A percentile compares a stretch with the other conserved stretches of the same genome.
Evolutionary conservation across 2,797 vertebrate species (phyloP).

Genomic region (Antennarius maculatus): DNA sequence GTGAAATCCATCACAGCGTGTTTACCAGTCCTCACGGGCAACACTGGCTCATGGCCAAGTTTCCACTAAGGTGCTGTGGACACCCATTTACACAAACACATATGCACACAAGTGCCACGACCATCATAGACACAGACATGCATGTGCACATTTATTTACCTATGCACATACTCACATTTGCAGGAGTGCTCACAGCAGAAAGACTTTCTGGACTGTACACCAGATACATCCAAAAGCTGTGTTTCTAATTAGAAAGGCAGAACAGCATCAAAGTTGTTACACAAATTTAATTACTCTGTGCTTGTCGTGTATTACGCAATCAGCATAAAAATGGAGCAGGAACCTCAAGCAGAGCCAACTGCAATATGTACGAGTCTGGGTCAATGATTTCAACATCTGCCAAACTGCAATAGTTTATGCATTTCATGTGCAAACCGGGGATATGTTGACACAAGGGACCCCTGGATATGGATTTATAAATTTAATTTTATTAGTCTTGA

Average conservation of each 20-base stretch:
- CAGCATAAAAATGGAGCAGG: constrained; percentile 22
- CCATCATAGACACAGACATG: constrained; percentile 33
- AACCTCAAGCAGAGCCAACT: constrained; percentile 16
- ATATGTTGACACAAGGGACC: constrained; percentile 11
- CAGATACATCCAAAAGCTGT: background rate
- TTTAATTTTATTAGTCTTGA: constrained; percentile 1
- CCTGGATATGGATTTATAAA: constrained; percentile 9
- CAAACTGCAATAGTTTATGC: constrained; percentile 28
- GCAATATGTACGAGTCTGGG: constrained; percentile 20
- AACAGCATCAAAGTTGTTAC: constrained; percentile 5
- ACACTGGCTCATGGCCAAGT: constrained; percentile 61
- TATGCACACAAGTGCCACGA: constrained; percentile 15
- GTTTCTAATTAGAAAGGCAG: constrained; percentile 10
- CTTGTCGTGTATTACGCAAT: constrained; percentile 23
- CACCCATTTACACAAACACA: constrained; percentile 31
- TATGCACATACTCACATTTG: constrained; percentile 15
- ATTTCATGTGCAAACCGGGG: constrained; percentile 21
- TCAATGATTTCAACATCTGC: constrained; percentile 31
- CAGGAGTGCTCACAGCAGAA: constrained; percentile 18
- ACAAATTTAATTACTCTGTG: constrained; percentile 18
- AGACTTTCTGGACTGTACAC: constrained; percentile 1
- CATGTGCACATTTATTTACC: constrained; percentile 33
- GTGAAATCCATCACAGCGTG: constrained; percentile 59
- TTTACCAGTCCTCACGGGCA: constrained; percentile 72
- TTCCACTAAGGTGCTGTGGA: constrained; percentile 67